Conservation (phyloP, 2,888 invertebrate genomes). For the Microctonus aethiopoides region DNA sequence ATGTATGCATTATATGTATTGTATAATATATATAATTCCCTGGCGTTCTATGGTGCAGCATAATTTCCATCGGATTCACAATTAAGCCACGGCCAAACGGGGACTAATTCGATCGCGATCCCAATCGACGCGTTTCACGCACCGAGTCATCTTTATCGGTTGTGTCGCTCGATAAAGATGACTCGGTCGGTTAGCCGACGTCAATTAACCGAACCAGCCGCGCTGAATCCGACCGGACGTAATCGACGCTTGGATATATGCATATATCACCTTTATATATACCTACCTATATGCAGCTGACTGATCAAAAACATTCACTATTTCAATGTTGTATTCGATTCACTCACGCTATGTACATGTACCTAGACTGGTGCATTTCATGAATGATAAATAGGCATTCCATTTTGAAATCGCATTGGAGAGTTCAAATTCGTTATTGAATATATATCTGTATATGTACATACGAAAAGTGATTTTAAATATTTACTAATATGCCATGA, state of each 20-base stretch:
- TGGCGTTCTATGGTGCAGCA: not conserved
- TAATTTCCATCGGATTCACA: slow-evolving; percentile 31
- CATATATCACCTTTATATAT: not conserved
- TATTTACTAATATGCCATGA: slow-evolving; percentile 37
- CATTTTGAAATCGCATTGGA: not conserved
- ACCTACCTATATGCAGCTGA: slow-evolving; percentile 16
- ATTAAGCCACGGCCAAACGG: slow-evolving; percentile 31
- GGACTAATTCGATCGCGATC: slow-evolving; percentile 42
- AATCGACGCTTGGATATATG: slow-evolving; percentile 24
- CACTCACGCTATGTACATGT: not conserved
- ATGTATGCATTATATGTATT: not conserved
- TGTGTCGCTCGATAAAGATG: slow-evolving; percentile 31
- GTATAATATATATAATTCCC: not conserved
- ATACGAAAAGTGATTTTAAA: slow-evolving; percentile 38
- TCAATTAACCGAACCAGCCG: slow-evolving; percentile 31
- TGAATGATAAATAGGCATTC: slow-evolving; percentile 11
- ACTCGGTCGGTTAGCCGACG: slow-evolving; percentile 36
- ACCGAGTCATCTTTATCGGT: slow-evolving; percentile 35
- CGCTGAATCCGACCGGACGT: slow-evolving; percentile 28
- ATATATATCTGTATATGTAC: not conserved
- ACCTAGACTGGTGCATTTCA: not conserved
- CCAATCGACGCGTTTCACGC: slow-evolving; percentile 39
- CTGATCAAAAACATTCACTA: slow-evolving; percentile 28
- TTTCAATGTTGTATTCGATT: not conserved
- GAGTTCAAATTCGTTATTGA: not conserved